phyloP scores from a whole-genome alignment of 2,888 invertebrate genomes.

The Lasiommata megera region DNA sequence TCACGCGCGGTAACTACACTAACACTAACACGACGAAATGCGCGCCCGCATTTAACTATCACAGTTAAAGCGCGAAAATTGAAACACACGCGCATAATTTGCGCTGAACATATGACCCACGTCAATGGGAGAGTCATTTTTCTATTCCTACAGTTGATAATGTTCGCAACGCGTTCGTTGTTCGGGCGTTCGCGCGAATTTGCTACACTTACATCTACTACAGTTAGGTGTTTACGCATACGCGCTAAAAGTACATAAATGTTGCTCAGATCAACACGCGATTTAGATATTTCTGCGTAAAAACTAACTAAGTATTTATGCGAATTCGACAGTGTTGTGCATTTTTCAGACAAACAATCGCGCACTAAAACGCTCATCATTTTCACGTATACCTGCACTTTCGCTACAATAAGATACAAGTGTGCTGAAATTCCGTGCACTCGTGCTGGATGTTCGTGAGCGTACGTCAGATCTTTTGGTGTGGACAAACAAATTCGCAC shows the following conservation, averaged over 20 bases:
- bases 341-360: background rate
- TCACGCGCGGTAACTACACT: slow-evolving; percentile 51
- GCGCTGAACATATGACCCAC: slow-evolving; percentile 6
- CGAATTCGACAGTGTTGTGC: slow-evolving; percentile 1
- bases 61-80: slow-evolving; percentile 25
- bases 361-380: background rate
- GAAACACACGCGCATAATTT: slow-evolving; percentile 8
- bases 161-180: background rate
- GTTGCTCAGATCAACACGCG: background rate
- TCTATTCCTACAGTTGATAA: slow-evolving; percentile 10
- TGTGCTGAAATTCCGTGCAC: too few species aligned
- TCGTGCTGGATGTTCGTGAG: background rate
- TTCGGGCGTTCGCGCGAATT: background rate
- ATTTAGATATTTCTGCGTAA: background rate
- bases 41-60: slow-evolving; percentile 36
- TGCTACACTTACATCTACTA: background rate
- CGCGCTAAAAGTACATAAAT: background rate
- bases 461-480: background rate
- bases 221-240: background rate
- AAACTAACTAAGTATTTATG: background rate
- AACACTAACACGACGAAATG: slow-evolving; percentile 41
- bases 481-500: background rate
- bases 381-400: too few species aligned
- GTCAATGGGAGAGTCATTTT: slow-evolving; percentile 16
- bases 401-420: too few species aligned